Evolutionary conservation across 1,140 invertebrate genomes (phyloP), one percentile per base, ranked within the genome.

Genomic region (Zaprionus africanus): DNA sequence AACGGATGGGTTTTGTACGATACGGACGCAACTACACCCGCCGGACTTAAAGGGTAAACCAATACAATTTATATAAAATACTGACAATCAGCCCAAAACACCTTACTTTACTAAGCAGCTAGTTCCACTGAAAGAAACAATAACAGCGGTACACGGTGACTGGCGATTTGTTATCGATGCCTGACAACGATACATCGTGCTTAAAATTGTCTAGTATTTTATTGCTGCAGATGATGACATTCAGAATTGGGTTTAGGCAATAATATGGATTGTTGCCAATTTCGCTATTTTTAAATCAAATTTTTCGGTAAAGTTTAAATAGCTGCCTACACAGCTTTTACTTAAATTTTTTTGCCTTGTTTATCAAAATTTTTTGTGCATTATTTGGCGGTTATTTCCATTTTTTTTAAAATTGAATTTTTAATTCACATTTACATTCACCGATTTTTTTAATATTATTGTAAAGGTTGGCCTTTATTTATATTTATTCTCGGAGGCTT

Each of bases 11-110:
- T 46, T 1, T 9, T 7, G 26, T 26, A n/a, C 17, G 17, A n/a
- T 13, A n/a, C 19, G 17, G 26, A 56, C 43, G 38, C 19, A 58
- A 31, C 22, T 49, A 5, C 60, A 34, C 36, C 7, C 22, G 46
- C 7, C 22, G 28, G 56, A 49, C 62, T 41, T 28, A 46, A 61
- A 62, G 69, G 60, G 69, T n/a, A 22, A 53, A 57, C 38, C 61
- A 61, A 49, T 51, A 46, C 12, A n/a, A 34, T 31, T n/a, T 36
- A 34, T 66, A 58, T 58, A 66, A 66, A 49, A 19, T 41, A 5
- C 66, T 56, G 43, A 68, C 51, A 56, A 65, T 34, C 38, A 19
- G n/a, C 5, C n/a, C 28, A 34, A 53, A 69, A 57, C 11, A 24
- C 19, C 19, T 19, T 24, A 24, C 46, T 13, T 22, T 62, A 64